Base-by-base conservation (phyloP, 2,113 vertebrate genomes). In the Circaetus cinerascens region DNA sequence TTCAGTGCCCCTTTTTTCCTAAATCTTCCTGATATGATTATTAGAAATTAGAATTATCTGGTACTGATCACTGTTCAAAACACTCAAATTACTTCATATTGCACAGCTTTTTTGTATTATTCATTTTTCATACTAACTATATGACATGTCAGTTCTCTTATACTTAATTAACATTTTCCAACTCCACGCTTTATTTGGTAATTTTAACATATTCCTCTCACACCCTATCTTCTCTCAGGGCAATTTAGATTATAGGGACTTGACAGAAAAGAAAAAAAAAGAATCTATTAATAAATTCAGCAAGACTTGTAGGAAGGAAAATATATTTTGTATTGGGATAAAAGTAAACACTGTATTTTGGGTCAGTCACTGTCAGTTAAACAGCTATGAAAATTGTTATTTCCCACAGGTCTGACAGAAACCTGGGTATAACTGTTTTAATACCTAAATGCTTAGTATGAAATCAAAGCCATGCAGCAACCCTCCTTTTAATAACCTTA, bases 81-180 rank as follows among this genome's bases (percentile, higher is more conserved):
- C 9, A 53, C 1, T 63, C 19, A 67, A 32, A 63, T 75, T 60
- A 38, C 18, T 93, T 87, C 32, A 40, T 36, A 59, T 38, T 59
- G 43, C 59, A 77, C 26, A 48, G 34, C 0, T 40, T 75, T 84
- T 86, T 76, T 73, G 25, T 45, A 53, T 76, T 93, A 59, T 13
- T 86, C 12, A 77, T 74, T 92, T 95, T 95, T 95, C 66, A 43
- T 55, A 25, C 7, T 71, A 77, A 83, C 80, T 94, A 63, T 76
- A 46, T 68, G 46, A 83, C 29, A 76, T 34, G 41, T 36, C 74
- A 36, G 11, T 76, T 81, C 51, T 71, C 36, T 75, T 92, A 64
- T 53, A 59, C 7, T 92, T 86, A 86, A 87, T 87, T 95, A 95
- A 66, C 90, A 83, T 90, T 94, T 96, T 86, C 53, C 59, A 92